Conservation (phyloP, 2,888 invertebrate genomes). For the Dasysyrphus tricinctus region DNA sequence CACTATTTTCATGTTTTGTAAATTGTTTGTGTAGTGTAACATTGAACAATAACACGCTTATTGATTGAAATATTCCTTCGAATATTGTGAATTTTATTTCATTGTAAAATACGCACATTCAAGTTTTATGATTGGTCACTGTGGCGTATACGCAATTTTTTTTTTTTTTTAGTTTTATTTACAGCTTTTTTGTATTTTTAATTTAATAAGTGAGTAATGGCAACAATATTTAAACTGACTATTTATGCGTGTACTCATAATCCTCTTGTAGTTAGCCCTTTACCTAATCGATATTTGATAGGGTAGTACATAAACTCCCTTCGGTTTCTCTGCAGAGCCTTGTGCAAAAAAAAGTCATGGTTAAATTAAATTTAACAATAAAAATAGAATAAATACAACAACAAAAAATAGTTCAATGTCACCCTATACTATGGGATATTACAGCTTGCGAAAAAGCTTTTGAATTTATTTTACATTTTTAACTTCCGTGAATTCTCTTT, state of each 20-base stretch:
- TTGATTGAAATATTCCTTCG: no score
- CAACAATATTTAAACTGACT: not conserved
- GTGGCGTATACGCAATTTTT: conserved; percentile 12
- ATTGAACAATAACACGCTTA: no score
- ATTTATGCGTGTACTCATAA: not conserved
- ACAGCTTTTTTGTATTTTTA: no score
- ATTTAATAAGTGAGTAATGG: no score
- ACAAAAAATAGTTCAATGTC: conserved; percentile 67
- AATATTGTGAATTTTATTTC: no score
- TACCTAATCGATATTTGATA: conserved; percentile 7
- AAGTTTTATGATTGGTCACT: not conserved
- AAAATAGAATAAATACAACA: conserved; percentile 37
- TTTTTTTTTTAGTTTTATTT: no score
- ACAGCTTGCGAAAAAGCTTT: conserved; percentile 51
- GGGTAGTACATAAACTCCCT: conserved; percentile 7
- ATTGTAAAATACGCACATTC: no score
- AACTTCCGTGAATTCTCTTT: conserved; percentile 66
- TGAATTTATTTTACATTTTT: conserved; percentile 24
- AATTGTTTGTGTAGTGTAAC: no score
- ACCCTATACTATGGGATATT: conserved; percentile 60
- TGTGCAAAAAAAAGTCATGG: conserved; percentile 27
- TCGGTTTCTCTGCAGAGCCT: not conserved
- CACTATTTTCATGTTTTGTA: no score
- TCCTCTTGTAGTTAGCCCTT: not conserved
- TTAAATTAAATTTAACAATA: conserved; percentile 35